Evolutionary conservation across 2,797 vertebrate species (phyloP).

Genomic region (Phrynocephalus guinanensis): DNA sequence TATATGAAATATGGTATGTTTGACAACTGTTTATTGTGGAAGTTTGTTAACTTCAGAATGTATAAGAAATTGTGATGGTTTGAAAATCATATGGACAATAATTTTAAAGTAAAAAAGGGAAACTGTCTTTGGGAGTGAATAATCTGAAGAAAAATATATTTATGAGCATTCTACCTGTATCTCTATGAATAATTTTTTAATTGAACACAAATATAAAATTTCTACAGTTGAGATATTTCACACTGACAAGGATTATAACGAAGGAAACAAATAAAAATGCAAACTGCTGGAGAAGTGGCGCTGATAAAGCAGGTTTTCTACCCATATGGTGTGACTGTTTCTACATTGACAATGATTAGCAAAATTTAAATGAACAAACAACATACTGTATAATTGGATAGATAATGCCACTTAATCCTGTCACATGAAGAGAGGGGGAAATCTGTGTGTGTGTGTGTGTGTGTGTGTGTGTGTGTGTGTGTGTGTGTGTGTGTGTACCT

Average conservation of each 20-base stretch:
- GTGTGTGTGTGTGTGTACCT: too few relatives aligned
- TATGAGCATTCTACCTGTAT: not conserved
- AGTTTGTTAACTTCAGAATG: slow-evolving; percentile 1
- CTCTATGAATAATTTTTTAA: not conserved
- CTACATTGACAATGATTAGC: too few relatives aligned
- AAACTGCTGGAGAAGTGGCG: not conserved
- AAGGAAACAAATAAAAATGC: not conserved
- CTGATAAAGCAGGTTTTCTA: not conserved
- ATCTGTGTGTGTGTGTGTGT: too few relatives aligned
- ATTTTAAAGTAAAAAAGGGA: slow-evolving; percentile 5
- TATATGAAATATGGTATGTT: not conserved
- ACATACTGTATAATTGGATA: not conserved
- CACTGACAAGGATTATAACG: not conserved
- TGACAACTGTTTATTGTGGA: not conserved
- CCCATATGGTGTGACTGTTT: not conserved
- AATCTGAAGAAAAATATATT: slow-evolving; percentile 15
- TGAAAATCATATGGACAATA: slow-evolving; percentile 10
- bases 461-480: too few relatives aligned
- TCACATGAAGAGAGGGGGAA: not conserved
- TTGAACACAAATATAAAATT: not conserved
- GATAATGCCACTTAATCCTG: not conserved
- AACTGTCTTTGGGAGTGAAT: not conserved
- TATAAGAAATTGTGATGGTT: not conserved
- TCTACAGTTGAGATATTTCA: not conserved
- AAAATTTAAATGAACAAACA: not conserved